phyloP scores from a whole-genome alignment of 2,113 vertebrate species.

The Apodemus speciosus region DNA sequence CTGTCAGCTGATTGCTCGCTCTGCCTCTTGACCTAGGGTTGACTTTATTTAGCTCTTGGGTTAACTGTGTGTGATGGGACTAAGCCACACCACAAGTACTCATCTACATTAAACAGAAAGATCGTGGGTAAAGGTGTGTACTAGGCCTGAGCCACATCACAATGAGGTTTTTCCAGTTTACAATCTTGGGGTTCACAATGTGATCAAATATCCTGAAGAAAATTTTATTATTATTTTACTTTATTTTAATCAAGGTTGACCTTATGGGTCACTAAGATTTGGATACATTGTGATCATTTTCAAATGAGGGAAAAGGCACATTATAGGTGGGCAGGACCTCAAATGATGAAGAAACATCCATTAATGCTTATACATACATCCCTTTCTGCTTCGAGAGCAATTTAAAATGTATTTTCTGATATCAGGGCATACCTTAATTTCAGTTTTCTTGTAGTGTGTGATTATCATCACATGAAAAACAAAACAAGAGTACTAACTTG shows the following conservation, averaged over 20 bases:
- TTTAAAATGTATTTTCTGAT: not conserved
- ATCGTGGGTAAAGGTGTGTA: too few species aligned
- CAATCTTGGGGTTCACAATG: too few species aligned
- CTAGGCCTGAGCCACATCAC: too few species aligned
- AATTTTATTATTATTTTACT: not conserved
- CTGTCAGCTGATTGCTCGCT: too few species aligned
- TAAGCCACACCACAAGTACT: too few species aligned
- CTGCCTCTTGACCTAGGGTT: too few species aligned
- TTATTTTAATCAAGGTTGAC: conserved; percentile 36
- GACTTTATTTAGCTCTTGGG: too few species aligned
- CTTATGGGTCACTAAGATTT: conserved; percentile 54
- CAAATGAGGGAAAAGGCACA: conserved; percentile 42
- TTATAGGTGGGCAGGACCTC: not conserved
- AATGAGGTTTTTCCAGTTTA: too few species aligned
- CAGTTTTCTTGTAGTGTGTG: conserved; percentile 5
- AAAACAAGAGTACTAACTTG: not conserved
- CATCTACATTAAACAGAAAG: too few species aligned
- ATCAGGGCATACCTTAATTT: not conserved
- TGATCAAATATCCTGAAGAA: too few species aligned
- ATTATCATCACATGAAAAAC: conserved; percentile 8
- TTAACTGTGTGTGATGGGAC: too few species aligned
- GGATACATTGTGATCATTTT: not conserved
- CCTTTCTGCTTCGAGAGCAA: conserved; percentile 17
- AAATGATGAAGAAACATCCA: conserved; percentile 35
- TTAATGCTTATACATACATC: not conserved